Evolutionary conservation across 2,113 vertebrate genomes (phyloP).

Genomic region (Diphyllodes magnificus): DNA sequence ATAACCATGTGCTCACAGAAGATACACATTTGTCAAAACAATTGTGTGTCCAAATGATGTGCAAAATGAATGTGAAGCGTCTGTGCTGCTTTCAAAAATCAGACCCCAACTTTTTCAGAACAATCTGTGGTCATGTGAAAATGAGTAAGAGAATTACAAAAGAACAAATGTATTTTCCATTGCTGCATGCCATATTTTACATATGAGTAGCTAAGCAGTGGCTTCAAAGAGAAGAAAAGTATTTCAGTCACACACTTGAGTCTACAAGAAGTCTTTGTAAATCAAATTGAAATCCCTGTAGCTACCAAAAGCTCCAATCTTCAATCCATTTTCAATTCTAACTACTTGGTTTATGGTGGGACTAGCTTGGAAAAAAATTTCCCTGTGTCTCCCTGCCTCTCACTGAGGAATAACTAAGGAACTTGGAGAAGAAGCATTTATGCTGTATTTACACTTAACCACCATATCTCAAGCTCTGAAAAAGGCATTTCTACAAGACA

Average conservation of each 20-base stretch:
- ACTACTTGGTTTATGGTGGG: background rate
- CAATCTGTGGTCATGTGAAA: background rate
- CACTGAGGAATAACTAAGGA: background rate
- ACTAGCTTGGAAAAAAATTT: background rate
- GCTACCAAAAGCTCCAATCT: background rate
- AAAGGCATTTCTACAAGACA: background rate
- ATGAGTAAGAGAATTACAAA: background rate
- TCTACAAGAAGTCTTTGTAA: constrained; percentile 4
- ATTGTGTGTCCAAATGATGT: background rate
- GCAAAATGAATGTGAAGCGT: background rate
- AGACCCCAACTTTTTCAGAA: background rate
- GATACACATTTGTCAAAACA: background rate
- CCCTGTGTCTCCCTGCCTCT: background rate
- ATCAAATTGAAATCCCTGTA: background rate
- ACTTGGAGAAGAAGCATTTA: background rate
- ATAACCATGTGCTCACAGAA: background rate
- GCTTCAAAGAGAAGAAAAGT: constrained; percentile 5
- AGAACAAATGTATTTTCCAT: background rate
- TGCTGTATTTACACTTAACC: background rate
- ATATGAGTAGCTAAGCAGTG: background rate
- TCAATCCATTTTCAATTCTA: background rate
- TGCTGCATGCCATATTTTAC: background rate
- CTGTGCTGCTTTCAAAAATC: background rate
- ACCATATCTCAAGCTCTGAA: background rate
- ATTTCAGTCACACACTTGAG: background rate